phyloP scores from a whole-genome alignment of 2,797 vertebrate species.

The Menidia menidia region DNA sequence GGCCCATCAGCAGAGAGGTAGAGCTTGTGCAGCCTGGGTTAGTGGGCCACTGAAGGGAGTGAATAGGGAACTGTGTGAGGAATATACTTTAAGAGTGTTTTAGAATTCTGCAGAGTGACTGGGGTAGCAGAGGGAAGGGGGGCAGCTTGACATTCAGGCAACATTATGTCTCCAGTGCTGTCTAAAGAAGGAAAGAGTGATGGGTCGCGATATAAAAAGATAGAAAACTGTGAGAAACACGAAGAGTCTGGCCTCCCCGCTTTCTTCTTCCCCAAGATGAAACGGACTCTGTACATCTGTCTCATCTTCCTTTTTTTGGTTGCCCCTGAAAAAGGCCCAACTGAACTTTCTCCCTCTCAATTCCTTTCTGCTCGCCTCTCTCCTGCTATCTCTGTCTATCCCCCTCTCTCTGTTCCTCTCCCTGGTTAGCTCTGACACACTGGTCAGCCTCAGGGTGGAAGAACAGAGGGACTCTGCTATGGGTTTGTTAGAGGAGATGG shows the following conservation, averaged over 20 bases:
- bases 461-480: constrained; percentile 87
- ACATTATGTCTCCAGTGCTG: constrained; percentile 80
- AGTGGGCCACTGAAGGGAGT: constrained; percentile 58
- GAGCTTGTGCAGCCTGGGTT: constrained; percentile 46
- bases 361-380: constrained; percentile 64
- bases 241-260: constrained; percentile 75
- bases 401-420: constrained; percentile 82
- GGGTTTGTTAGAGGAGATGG: constrained; percentile 82
- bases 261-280: constrained; percentile 82
- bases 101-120: constrained; percentile 70
- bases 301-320: constrained; percentile 82
- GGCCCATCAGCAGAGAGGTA: constrained; percentile 21
- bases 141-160: constrained; percentile 74
- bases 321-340: constrained; percentile 81
- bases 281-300: constrained; percentile 81
- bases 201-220: constrained; percentile 76
- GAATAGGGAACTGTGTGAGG: constrained; percentile 55
- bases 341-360: constrained; percentile 70
- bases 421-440: constrained; percentile 87
- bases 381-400: constrained; percentile 70
- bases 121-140: constrained; percentile 51
- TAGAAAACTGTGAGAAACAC: constrained; percentile 73
- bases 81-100: constrained; percentile 51
- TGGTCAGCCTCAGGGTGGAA: constrained; percentile 87
- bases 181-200: constrained; percentile 81